A percentile compares a stretch with the other conserved stretches of the same genome.
Evolutionary conservation across 2,888 invertebrate genomes (phyloP).

Genomic region (Linnaemya tessellans): DNA sequence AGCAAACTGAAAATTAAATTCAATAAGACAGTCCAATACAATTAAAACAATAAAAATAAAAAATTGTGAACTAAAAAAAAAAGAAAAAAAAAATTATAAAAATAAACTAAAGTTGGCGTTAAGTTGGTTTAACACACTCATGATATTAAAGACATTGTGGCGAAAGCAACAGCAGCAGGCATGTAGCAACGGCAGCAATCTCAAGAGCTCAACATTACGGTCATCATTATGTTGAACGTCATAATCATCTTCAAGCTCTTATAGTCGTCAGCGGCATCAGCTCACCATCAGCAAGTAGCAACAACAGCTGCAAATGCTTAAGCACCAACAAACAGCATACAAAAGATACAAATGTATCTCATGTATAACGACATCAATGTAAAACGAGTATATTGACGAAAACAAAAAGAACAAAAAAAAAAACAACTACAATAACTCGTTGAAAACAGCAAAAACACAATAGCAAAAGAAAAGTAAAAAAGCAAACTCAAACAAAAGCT

Average conservation of each 20-base stretch:
- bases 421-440: constrained; percentile 52
- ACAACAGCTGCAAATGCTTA: constrained; percentile 75
- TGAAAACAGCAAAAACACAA: constrained; percentile 37
- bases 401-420: constrained; percentile 39
- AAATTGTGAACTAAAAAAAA: constrained; percentile 33
- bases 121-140: constrained; percentile 71
- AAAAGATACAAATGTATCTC: constrained; percentile 81
- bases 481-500: constrained; percentile 64
- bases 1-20: constrained; percentile 9
- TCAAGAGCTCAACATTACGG: constrained; percentile 35
- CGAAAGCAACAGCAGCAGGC: constrained; percentile 29
- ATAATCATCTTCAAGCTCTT: constrained; percentile 22
- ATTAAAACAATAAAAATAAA: constrained; percentile 25
- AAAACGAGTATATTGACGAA: constrained; percentile 66
- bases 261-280: constrained; percentile 51
- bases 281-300: constrained; percentile 66
- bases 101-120: constrained; percentile 62
- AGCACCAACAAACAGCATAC: constrained; percentile 79
- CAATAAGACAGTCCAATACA: constrained; percentile 7
- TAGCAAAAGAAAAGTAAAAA: constrained; percentile 8
- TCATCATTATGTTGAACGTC: constrained; percentile 38
- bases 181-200: constrained; percentile 37
- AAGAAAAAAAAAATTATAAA: constrained; percentile 9
- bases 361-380: constrained; percentile 71
- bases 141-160: constrained; percentile 56